phyloP scores from a whole-genome alignment of 2,888 invertebrate species.

The Antheraea yamamai region DNA sequence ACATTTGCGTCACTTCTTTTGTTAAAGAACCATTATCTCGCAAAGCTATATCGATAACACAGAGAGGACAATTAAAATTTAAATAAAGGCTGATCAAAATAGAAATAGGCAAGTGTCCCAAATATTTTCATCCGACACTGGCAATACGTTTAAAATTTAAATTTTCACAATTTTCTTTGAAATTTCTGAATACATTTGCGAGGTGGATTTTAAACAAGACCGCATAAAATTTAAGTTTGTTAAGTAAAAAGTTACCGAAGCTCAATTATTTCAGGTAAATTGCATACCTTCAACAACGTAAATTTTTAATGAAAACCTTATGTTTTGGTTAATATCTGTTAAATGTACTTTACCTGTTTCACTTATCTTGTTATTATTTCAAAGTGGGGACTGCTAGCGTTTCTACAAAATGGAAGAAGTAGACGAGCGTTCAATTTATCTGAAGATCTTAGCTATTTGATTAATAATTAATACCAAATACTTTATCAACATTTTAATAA shows the following conservation, averaged over 20 bases:
- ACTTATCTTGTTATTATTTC: background rate
- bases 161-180: background rate
- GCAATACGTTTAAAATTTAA: background rate
- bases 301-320: background rate
- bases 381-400: background rate
- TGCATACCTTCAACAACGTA: background rate
- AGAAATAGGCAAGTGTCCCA: background rate
- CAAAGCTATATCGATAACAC: background rate
- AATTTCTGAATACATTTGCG: background rate
- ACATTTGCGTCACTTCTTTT: background rate
- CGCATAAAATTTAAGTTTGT: background rate
- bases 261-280: conserved; percentile 6
- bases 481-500: too few species aligned
- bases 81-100: background rate
- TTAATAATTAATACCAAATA: too few species aligned
- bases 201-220: background rate
- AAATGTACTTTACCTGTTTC: background rate
- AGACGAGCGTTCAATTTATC: background rate
- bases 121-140: background rate
- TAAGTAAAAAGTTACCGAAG: background rate
- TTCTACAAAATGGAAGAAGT: background rate
- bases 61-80: background rate
- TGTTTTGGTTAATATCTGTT: background rate
- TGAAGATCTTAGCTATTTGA: background rate
- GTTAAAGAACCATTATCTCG: background rate